These are phyloP conservation scores for Chalcosyrphus nemorum DNA, from an alignment of 2,888 invertebrate genomes.

Conservation along the genomic window DNA sequence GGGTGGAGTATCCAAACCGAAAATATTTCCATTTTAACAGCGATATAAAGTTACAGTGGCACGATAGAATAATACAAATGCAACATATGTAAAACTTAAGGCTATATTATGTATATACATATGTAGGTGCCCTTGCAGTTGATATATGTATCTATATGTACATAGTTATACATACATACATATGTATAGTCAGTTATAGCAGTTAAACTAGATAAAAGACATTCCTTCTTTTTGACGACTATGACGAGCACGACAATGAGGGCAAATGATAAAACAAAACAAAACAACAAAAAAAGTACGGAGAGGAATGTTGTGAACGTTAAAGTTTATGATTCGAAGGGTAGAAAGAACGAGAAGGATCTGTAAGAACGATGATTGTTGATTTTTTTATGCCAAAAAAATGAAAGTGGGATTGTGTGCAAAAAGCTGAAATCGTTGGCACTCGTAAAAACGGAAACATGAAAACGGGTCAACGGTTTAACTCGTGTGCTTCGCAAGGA, in stretches of 20 bases:
- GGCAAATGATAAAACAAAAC: slow-evolving; percentile 21
- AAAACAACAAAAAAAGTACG: not conserved
- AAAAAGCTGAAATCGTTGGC: slow-evolving; percentile 30
- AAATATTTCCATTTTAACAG: slow-evolving; percentile 38
- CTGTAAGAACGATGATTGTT: slow-evolving; percentile 30
- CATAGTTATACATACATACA: not conserved
- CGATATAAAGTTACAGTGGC: slow-evolving; percentile 29
- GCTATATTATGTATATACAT: too few relatives aligned
- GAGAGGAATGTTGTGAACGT: slow-evolving; percentile 6
- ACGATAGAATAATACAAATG: slow-evolving; percentile 14
- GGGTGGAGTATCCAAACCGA: slow-evolving; percentile 8
- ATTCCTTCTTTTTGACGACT: slow-evolving; percentile 8
- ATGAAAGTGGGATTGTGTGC: not conserved
- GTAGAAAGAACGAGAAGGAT: slow-evolving; percentile 4
- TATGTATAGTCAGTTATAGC: not conserved
- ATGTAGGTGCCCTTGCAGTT: not conserved
- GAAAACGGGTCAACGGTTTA: slow-evolving; percentile 36
- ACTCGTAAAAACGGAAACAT: slow-evolving; percentile 10
- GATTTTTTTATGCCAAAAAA: slow-evolving; percentile 26
- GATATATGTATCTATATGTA: not conserved
- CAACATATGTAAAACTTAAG: slow-evolving; percentile 33
- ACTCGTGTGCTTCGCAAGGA: slow-evolving; percentile 17
- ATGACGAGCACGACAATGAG: slow-evolving; percentile 29
- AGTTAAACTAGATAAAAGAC: slow-evolving; percentile 41
- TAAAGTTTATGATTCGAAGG: slow-evolving; percentile 23